Base-by-base conservation (phyloP, 2,113 vertebrate genomes). In the Vidua chalybeata region DNA sequence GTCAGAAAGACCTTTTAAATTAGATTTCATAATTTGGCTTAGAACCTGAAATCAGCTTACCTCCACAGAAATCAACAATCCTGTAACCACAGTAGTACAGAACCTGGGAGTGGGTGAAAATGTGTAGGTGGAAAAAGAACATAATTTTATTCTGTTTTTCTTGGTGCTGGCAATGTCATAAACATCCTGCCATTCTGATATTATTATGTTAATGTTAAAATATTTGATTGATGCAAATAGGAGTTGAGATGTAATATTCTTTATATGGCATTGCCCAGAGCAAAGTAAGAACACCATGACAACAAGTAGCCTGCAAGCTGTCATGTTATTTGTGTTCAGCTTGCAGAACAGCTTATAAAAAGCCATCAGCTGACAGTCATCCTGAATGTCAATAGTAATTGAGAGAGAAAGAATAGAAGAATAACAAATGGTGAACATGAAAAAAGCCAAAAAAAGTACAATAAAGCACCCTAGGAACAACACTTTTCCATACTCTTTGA, bases 221-320 rank as follows among this genome's bases (percentile, higher is more conserved):
- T 95, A 97, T 97, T 96, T 96, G 86, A 74, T 92, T 96, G 95
- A 97, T 96, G 81, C 83, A 97, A 97, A 97, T 89, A 90, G 82
- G 78, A 97, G 94, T 64, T 24, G 59, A 96, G 83, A 92, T 94
- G 88, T 95, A 97, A 96, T 95, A 97, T 93, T 96, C 85, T 97
- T 94, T 97, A 97, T 96, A 97, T 97, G 87, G 90, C 95, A 92
- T 95, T 97, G 87, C 95, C 93, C 89, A 96, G 94, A 97, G 93
- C 91, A 95, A 77, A 97, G 68, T 63, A 94, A 88, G 89, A 97
- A 90, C 87, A 95, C 90, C 91, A 97, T 88, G 91, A 95, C 95
- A 97, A 96, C 93, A 97, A 96, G 93, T 96, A 97, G 87, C 91
- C 80, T 90, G 72, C 88, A 97, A 95, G 73, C 90, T 98, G 96